Evolutionary conservation across 2,888 invertebrate genomes (phyloP), one percentile per base, ranked within the genome.

Genomic region (Aphidoletes aphidimyza): DNA sequence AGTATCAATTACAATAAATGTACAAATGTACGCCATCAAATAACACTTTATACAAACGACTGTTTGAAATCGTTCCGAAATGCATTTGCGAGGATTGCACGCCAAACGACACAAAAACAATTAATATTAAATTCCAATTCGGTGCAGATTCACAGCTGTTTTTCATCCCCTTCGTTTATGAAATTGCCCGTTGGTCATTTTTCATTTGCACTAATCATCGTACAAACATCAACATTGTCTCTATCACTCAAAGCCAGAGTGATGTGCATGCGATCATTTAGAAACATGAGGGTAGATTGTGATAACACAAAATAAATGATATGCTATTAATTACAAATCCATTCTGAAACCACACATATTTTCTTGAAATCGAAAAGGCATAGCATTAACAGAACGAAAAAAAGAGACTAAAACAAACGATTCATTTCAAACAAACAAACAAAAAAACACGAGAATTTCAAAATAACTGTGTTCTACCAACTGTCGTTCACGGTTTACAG

Each of bases 1-100:
- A 30, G 69, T 69, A 69, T 69, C 69, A 69, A 69, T 69, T 69
- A 30, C 69, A 30, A 69, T 69, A 22, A n/a, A n/a, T n/a, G n/a
- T n/a, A n/a, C n/a, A 54, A 22, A 22, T 47, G 54, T 22, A 22
- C 22, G 22, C 22, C 54, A n/a, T 54, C 22, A 9, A 22, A 6
- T 22, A 54, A 54, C 47, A 47, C n/a, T n/a, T 42, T 42, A 30
- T 14, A 6, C 69, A 26, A 54, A 14, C 42, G 42, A 42, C 14
- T 26, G 34, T 69, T 69, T 69, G 69, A 5, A 9, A 69, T 69
- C 30, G 30, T 11, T 22, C 1, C 1, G 3, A 26, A 54, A 30
- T 69, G 6, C 11, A n/a, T 54, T 54, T 54, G 34, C n/a, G n/a
- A n/a, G n/a, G n/a, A n/a, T 6, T 69, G 69, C 30, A 69, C 5